Base-by-base conservation (phyloP, 2,888 invertebrate species). In the Pasiphila rectangulata region DNA sequence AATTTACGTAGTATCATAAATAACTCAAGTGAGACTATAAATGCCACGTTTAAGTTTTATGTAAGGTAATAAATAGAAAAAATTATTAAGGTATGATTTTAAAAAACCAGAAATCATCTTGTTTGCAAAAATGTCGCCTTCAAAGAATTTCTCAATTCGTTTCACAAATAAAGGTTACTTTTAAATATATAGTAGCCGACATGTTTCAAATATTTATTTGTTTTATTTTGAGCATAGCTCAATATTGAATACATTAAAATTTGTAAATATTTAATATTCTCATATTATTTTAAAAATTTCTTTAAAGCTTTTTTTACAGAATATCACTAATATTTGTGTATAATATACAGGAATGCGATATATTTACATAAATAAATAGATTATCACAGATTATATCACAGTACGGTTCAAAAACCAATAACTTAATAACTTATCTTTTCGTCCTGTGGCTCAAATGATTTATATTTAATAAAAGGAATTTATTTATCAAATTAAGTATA, bases 301-400 rank as follows among this genome's bases (percentile, higher is more conserved):
- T 41, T 24, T 6, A 34, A 13, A 13, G 13, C 1, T 4, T 13
- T 36, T 7, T 4, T 16, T 15, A 15, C 25, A 12, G 15, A 20
- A 12, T 23, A 21, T 36, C 2, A 1, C 27, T 29, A 37, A 21
- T 21, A 6, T 5, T 12, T 2, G 19, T 19, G 17, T 29, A 27
- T 7, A 27, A 13, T 35, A 12, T 38, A 38, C 16, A 24, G 27
- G 13, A 1, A 37, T 41, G 25, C 46, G 42, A 50, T 48, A 53
- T 54, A 54, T 45, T 47, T 56, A 50, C 50, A 55, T 53, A 51
- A 32, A 57, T 48, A 55, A 30, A 57, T 54, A 55, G 5, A 32
- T 32, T 16, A 42, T 57, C 57, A 55, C 55, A 51, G 46, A 37
- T 29, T 41, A 41, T 44, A 54, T 54, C 45, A 50, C 51, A 52